These are phyloP conservation scores for Tetragonula carbonaria DNA, from an alignment of 2,888 invertebrate species.

Conservation along the genomic window DNA sequence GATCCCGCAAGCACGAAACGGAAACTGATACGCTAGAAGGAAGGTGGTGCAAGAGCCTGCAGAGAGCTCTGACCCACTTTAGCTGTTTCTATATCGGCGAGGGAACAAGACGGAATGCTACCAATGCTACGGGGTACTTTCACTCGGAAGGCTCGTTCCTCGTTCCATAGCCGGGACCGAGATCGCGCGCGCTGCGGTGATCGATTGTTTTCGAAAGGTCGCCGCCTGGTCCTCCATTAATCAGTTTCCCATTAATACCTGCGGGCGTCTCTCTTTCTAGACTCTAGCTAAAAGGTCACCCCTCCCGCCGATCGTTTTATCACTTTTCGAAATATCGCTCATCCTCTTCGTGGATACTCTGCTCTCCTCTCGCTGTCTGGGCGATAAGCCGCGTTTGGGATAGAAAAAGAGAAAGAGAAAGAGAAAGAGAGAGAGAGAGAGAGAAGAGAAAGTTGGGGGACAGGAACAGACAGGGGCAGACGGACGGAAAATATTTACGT, in stretches of 20 bases:
- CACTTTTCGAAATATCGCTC: slow-evolving; percentile 50
- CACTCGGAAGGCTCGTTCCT: slow-evolving; percentile 76
- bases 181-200: slow-evolving; percentile 57
- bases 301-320: slow-evolving; percentile 10
- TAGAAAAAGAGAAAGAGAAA: not conserved
- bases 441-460: not conserved
- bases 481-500: slow-evolving; percentile 56
- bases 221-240: slow-evolving; percentile 75
- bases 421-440: no score
- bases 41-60: slow-evolving; percentile 77
- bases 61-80: slow-evolving; percentile 75
- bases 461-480: slow-evolving; percentile 24
- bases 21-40: slow-evolving; percentile 63
- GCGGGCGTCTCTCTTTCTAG: slow-evolving; percentile 66
- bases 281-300: slow-evolving; percentile 60
- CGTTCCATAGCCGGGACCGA: slow-evolving; percentile 68
- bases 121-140: slow-evolving; percentile 78
- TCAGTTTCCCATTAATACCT: slow-evolving; percentile 72
- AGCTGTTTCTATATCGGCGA: slow-evolving; percentile 72
- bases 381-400: not conserved
- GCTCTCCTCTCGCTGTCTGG: not conserved
- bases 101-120: slow-evolving; percentile 78
- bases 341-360: not conserved
- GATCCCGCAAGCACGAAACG: slow-evolving; percentile 48
- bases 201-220: slow-evolving; percentile 80